Base-by-base conservation (phyloP, 2,888 invertebrate species). In the Cheiracanthium punctorium region DNA sequence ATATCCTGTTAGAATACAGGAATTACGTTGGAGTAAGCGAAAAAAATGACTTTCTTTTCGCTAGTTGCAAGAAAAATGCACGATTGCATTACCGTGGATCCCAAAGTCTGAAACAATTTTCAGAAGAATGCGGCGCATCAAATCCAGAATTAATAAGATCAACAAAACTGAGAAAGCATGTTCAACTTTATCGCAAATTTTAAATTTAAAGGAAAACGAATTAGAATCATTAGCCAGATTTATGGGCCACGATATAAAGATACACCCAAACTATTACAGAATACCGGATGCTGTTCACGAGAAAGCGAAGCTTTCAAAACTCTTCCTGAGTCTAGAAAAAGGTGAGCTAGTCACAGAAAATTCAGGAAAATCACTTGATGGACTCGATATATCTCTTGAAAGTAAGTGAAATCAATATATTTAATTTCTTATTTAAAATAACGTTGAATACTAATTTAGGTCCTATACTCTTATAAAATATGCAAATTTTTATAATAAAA, bases 141-240 rank as follows among this genome's bases (percentile, higher is more conserved):
- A 20, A 17, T 14, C 67, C 67, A 12, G 17, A 67, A 8, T 12
- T 12, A 14, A 10, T 67, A 12, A 29, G n/a, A 32, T 67, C 32
- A 14, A 67, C 67, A n/a, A 67, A 67, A 17, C 30, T 67, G 17
- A 8, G 67, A 14, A 67, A 67, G 14, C 67, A 67, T 14, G 67
- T 67, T 14, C 32, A 5, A 30, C 67, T 30, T 14, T 67, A 0
- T 67, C 67, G 2, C 64, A 67, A 29, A 30, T 67, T 30, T 30
- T 67, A 67, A 67, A 67, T 8, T 29, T 67, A 28, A 67, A 67
- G 30, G 29, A n/a, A 0, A 67, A 30, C 8, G 67, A 67, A 67
- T n/a, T 67, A 7, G 67, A 67, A 14, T 10, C 17, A 17, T 32
- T 67, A 7, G 67, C 67, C 0, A 67, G 30, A 67, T 67, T 67